phyloP scores from a whole-genome alignment of 2,888 invertebrate species.

The Pyralis farinalis region DNA sequence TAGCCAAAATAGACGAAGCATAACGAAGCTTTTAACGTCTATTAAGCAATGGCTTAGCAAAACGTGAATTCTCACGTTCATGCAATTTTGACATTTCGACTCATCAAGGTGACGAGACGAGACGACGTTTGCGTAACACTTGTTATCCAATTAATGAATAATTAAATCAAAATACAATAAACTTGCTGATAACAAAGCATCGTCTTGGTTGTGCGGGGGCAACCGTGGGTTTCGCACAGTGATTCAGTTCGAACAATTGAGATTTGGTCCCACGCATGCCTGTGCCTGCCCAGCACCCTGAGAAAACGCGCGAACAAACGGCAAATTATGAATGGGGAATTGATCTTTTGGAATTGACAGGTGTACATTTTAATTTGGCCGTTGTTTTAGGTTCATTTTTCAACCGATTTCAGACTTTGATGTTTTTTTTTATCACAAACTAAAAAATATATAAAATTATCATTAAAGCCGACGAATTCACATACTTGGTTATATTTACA shows the following conservation, averaged over 20 bases:
- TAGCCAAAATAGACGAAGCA: not conserved
- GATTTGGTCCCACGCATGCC: slow-evolving; percentile 35
- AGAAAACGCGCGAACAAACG: not conserved
- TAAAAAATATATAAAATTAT: too few relatives aligned
- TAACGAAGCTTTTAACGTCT: not conserved
- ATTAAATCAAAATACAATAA: slow-evolving; percentile 15
- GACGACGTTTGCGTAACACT: slow-evolving; percentile 5
- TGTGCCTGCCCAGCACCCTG: not conserved
- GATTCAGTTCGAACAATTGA: slow-evolving; percentile 39
- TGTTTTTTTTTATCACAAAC: too few relatives aligned
- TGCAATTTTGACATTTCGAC: not conserved
- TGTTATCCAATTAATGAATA: slow-evolving; percentile 7
- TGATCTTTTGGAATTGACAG: not conserved
- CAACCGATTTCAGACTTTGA: too few relatives aligned
- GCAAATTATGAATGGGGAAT: not conserved
- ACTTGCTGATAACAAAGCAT: slow-evolving; percentile 15
- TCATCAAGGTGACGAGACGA: not conserved
- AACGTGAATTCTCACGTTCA: not conserved
- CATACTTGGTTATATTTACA: too few relatives aligned
- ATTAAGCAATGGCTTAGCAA: too few relatives aligned
- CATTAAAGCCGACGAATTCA: too few relatives aligned
- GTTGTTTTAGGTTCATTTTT: too few relatives aligned
- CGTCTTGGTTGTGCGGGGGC: slow-evolving; percentile 17
- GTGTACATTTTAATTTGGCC: not conserved
- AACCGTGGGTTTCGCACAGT: slow-evolving; percentile 20